Conservation (phyloP, 2,888 invertebrate genomes). For the Oscheius sp. region DNA sequence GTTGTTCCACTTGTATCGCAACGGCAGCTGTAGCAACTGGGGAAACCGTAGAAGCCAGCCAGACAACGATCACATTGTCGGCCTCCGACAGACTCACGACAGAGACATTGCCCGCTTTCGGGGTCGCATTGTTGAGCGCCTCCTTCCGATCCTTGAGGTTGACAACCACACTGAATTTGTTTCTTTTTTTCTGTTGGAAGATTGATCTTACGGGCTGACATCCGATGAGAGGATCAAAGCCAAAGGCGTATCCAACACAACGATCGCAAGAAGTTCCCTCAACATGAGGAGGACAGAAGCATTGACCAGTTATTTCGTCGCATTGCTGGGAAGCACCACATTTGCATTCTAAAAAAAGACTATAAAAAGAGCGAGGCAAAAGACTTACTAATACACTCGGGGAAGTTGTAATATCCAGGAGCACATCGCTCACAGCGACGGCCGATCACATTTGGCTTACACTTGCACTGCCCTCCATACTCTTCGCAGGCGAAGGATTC, state of each 20-base stretch:
- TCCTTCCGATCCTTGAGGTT: conserved; percentile 81
- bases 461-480: conserved; percentile 95
- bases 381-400: conserved; percentile 78
- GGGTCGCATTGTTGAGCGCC: conserved; percentile 87
- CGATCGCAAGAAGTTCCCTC: conserved; percentile 87
- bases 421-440: conserved; percentile 82
- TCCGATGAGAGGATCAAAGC: conserved; percentile 90
- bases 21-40: conserved; percentile 83
- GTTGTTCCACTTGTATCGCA: conserved; percentile 75
- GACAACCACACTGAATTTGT: conserved; percentile 82
- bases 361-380: background rate
- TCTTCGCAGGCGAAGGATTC: conserved; percentile 86
- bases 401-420: conserved; percentile 93
- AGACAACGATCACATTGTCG: conserved; percentile 87
- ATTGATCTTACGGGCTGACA: conserved; percentile 84
- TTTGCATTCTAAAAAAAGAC: conserved; percentile 71
- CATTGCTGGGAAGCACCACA: conserved; percentile 86
- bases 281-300: conserved; percentile 90
- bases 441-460: conserved; percentile 90
- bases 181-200: background rate
- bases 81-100: conserved; percentile 86
- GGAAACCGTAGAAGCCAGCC: conserved; percentile 83
- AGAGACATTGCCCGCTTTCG: conserved; percentile 86
- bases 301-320: conserved; percentile 85
- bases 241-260: conserved; percentile 87